Percentiles rank a stretch among this genome's conserved stretches.
Evolutionary conservation across 2,113 vertebrate genomes (phyloP).

Genomic region (Antechinus stuartii): DNA sequence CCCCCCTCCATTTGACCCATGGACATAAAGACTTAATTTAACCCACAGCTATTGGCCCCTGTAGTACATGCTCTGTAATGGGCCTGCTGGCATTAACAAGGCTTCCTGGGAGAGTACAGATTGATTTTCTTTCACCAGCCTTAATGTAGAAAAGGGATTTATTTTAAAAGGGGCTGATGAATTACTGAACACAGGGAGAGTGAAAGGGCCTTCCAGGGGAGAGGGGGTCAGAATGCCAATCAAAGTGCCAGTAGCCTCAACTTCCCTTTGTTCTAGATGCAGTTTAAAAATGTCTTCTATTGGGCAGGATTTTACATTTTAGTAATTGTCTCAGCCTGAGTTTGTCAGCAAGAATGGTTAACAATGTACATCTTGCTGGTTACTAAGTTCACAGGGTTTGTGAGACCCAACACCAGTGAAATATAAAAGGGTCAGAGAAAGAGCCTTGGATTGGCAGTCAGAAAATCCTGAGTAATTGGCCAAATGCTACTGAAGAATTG

Average conservation of each 20-base stretch:
- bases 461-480: background rate
- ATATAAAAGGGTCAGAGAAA: background rate
- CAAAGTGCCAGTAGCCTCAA: background rate
- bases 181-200: background rate
- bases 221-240: background rate
- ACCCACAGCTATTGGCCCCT: background rate
- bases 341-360: background rate
- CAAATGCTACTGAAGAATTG: background rate
- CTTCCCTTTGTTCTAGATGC: background rate
- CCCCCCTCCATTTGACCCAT: background rate
- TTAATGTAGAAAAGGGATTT: background rate
- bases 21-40: background rate
- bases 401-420: background rate
- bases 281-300: background rate
- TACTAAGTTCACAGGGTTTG: background rate
- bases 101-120: background rate
- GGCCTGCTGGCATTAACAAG: background rate
- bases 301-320: background rate
- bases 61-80: background rate
- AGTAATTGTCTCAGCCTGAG: background rate
- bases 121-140: conserved; percentile 1
- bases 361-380: background rate
- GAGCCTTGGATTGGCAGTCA: background rate
- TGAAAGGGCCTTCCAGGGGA: background rate
- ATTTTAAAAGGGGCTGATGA: background rate